Evolutionary conservation across 2,113 vertebrate genomes (phyloP).

Genomic region (Chunga burmeisteri): DNA sequence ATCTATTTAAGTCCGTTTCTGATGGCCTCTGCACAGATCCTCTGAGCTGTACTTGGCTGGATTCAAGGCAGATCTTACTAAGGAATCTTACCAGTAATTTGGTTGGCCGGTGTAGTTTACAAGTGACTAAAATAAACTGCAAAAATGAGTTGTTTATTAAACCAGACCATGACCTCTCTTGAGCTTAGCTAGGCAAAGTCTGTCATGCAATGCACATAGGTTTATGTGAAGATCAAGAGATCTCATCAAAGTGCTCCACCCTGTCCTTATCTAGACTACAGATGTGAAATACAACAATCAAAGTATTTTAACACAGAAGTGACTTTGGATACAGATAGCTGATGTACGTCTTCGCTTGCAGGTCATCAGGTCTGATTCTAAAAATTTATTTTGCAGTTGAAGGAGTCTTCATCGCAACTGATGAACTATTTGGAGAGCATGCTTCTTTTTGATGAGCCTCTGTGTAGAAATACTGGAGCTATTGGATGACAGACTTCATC

Average conservation of each 20-base stretch:
- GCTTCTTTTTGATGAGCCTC: not conserved
- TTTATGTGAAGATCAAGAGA: not conserved
- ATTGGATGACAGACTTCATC: not conserved
- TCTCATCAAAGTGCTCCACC: not conserved
- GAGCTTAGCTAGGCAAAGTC: not conserved
- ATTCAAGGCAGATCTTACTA: not conserved
- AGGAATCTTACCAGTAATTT: not conserved
- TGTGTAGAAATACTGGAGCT: not conserved
- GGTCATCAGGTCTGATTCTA: not conserved
- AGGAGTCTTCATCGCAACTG: not conserved
- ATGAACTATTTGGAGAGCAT: not conserved
- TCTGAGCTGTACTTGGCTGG: not conserved
- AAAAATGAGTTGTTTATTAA: not conserved
- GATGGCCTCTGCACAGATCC: not conserved
- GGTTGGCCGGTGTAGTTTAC: not conserved
- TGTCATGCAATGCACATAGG: not conserved
- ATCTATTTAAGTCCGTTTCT: not conserved
- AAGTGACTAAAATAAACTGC: not conserved
- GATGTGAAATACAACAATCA: not conserved
- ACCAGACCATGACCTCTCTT: not conserved
- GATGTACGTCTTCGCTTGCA: rapidly evolving
- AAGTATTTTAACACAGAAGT: not conserved
- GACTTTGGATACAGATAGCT: not conserved
- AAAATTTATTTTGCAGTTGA: not conserved
- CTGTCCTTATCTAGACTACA: not conserved